These are phyloP conservation scores for Rallus crepitans DNA, from an alignment of 2,797 vertebrate genomes.

Conservation along the genomic window DNA sequence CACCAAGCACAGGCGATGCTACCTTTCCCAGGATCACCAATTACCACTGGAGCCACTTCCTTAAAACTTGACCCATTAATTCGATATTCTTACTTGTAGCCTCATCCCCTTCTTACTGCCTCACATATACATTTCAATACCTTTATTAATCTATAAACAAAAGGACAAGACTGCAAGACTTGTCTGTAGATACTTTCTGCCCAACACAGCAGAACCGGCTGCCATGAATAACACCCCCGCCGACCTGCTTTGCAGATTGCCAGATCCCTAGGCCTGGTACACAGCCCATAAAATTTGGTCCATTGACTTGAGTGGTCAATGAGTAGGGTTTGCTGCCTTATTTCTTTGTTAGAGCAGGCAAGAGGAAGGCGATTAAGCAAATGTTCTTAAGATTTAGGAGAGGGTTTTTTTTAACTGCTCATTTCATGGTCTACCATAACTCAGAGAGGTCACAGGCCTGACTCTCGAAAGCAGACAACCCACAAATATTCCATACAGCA, in stretches of 20 bases:
- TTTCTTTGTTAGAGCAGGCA: neutral
- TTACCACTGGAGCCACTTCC: neutral
- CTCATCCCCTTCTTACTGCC: neutral
- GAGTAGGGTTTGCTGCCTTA: neutral
- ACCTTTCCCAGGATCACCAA: neutral
- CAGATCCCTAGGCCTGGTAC: neutral
- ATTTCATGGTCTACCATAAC: neutral
- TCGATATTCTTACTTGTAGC: neutral
- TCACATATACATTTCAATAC: neutral
- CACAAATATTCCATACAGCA: neutral
- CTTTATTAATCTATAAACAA: neutral
- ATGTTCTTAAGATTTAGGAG: neutral
- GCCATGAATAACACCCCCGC: neutral
- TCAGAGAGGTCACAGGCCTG: neutral
- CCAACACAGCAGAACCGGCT: neutral
- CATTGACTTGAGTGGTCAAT: neutral
- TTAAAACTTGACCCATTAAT: neutral
- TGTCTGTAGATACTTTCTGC: neutral
- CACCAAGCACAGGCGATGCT: neutral
- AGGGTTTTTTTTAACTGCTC: neutral
- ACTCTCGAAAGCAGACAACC: neutral
- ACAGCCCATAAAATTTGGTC: accelerated
- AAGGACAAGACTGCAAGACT: neutral
- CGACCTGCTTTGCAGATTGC: neutral
- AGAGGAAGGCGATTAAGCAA: neutral